phyloP scores from a whole-genome alignment of 2,797 vertebrate genomes.

The Tokudaia muenninki region DNA sequence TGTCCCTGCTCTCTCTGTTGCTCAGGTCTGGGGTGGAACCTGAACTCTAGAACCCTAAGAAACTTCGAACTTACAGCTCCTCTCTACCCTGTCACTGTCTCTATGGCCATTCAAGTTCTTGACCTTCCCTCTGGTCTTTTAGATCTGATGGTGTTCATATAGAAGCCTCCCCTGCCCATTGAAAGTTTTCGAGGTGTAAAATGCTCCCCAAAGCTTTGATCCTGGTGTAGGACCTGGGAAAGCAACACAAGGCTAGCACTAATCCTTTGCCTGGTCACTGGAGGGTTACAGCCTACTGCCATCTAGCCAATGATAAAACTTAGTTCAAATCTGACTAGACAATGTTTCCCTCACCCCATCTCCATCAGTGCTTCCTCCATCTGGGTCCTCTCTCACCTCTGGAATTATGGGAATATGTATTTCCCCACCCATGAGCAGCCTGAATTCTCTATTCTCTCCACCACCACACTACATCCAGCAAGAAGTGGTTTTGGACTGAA shows the following conservation, averaged over 20 bases:
- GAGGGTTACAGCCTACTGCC: neutral
- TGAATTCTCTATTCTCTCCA: neutral
- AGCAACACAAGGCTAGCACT: neutral
- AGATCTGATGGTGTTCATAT: neutral
- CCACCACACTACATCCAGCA: neutral
- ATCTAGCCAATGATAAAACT: neutral
- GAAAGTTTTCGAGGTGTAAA: neutral
- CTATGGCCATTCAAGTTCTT: neutral
- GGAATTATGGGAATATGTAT: neutral
- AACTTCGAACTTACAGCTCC: neutral
- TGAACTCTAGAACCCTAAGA: neutral
- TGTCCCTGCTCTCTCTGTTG: neutral
- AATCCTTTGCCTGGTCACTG: neutral
- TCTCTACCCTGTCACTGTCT: neutral
- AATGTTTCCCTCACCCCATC: neutral
- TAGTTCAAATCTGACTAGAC: neutral
- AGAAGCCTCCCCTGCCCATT: neutral
- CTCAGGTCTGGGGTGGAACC: neutral
- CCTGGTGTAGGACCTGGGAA: neutral
- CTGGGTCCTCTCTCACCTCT: rapidly evolving
- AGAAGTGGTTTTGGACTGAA: neutral
- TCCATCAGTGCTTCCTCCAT: too few relatives aligned
- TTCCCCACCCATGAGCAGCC: rapidly evolving
- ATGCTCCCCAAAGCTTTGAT: neutral
- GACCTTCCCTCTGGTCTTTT: neutral